Percentiles rank a stretch among this genome's conserved stretches.
Conservation (phyloP, 2,113 vertebrate genomes). For the Rhinichthys klamathensis region DNA sequence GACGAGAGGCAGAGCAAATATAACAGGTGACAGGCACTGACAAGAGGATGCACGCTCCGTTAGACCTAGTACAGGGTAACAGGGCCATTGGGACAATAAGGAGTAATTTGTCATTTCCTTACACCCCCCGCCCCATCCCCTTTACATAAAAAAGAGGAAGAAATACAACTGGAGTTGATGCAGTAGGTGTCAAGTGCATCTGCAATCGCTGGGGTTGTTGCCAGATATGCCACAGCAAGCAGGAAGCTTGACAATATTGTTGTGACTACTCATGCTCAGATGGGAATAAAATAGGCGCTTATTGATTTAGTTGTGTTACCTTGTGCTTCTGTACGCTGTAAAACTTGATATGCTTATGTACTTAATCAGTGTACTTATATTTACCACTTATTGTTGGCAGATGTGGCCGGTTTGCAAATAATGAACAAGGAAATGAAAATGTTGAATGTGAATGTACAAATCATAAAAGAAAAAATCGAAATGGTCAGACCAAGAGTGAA, state of each 20-base stretch:
- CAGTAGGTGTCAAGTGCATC: constrained; percentile 60
- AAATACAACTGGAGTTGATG: constrained; percentile 64
- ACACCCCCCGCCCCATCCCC: constrained; percentile 12
- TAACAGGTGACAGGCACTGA: constrained; percentile 74
- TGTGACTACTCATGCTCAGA: background rate
- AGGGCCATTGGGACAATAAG: constrained; percentile 71
- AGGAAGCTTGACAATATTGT: background rate
- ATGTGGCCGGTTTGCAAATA: background rate
- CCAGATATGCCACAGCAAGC: constrained; percentile 23
- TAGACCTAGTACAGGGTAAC: constrained; percentile 69
- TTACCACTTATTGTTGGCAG: background rate
- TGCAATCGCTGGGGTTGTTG: constrained; percentile 20
- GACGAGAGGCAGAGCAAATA: constrained; percentile 37
- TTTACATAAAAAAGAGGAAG: constrained; percentile 51
- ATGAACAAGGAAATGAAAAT: background rate
- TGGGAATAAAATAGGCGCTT: background rate
- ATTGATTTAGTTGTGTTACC: constrained; percentile 2
- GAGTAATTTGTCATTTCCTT: constrained; percentile 66
- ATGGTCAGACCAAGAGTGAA: background rate
- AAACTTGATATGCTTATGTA: background rate
- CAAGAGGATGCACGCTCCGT: constrained; percentile 74
- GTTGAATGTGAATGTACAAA: no score
- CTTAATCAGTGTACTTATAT: background rate
- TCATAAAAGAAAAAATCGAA: background rate
- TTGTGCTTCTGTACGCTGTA: background rate